Evolutionary conservation across 2,888 invertebrate genomes (phyloP), one percentile per base, ranked within the genome.

Genomic region (Lymantria dispar): DNA sequence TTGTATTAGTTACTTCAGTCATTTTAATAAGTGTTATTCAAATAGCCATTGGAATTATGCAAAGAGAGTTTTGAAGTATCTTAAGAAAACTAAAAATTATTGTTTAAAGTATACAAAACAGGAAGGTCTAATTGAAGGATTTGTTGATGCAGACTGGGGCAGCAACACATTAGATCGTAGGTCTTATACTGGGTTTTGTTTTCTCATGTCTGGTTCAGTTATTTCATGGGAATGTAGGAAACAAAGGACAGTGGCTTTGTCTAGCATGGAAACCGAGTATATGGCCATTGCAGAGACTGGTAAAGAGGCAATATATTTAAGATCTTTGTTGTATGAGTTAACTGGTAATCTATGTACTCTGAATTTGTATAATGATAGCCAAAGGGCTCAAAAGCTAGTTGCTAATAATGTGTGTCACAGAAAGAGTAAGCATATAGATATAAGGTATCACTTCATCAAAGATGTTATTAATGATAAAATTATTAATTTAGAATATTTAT

Each of bases 171-270:
- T 54, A 29, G 54, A 62, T 46, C 78, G 85, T 74, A 85, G 78
- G 72, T 87, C 83, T 5, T 74, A 68, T 52, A 70, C 70, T 15
- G 74, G 72, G 0, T 72, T 47, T 59, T 53, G 49, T 51, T 76
- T 47, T 41, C 3, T n/a, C 10, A 13, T 12, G 14, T 63, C 66
- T 31, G 58, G 55, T 55, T 78, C 42, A 29, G 30, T n/a, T 42
- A 15, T 42, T 42, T 72, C 72, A 7, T 73, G 66, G 42, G 33
- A 42, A 9, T 36, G 41, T 15, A 41, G 33, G 33, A 42, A 42
- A 22, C 41, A 42, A 14, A 7, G 33, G 5, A 42, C 47, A 13
- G 42, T 38, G 22, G 33, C 41, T 14, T 42, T 42, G 36, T 42
- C 36, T 33, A 42, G 42, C 22, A 42, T 12, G 15, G 42, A 47